These are phyloP conservation scores for Phalacrocorax brasilianus DNA, from an alignment of 2,113 vertebrate species.

Conservation along the genomic window DNA sequence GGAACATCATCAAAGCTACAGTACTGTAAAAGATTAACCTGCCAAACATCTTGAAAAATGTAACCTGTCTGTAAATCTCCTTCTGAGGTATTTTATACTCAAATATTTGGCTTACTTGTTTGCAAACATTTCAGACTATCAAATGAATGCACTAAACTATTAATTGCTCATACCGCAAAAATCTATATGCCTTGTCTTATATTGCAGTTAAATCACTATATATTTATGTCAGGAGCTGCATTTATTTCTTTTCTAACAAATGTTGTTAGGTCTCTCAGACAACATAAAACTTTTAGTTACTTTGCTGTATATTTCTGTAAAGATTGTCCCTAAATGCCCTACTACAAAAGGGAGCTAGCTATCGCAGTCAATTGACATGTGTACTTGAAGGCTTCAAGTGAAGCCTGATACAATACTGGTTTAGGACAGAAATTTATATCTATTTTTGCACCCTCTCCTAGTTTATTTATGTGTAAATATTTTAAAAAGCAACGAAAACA, in stretches of 20 bases:
- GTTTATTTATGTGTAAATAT: not conserved
- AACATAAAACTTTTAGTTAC: not conserved
- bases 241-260: not conserved
- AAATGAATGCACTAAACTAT: not conserved
- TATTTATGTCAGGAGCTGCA: not conserved
- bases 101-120: not conserved
- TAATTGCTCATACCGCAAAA: not conserved
- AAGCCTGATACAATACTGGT: not conserved
- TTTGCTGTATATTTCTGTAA: not conserved
- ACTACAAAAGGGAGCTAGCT: not conserved
- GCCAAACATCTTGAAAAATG: not conserved
- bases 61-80: not conserved
- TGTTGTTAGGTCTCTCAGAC: not conserved
- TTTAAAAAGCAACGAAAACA: not conserved
- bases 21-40: not conserved
- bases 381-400: not conserved
- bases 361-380: not conserved
- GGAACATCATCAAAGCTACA: not conserved
- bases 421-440: not conserved
- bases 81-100: not conserved
- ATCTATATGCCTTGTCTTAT: not conserved
- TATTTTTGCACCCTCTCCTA: not conserved
- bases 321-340: not conserved
- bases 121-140: not conserved
- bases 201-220: not conserved